Evolutionary conservation across 2,797 vertebrate species (phyloP), one percentile per base, ranked within the genome.

Genomic region (Esox lucius): DNA sequence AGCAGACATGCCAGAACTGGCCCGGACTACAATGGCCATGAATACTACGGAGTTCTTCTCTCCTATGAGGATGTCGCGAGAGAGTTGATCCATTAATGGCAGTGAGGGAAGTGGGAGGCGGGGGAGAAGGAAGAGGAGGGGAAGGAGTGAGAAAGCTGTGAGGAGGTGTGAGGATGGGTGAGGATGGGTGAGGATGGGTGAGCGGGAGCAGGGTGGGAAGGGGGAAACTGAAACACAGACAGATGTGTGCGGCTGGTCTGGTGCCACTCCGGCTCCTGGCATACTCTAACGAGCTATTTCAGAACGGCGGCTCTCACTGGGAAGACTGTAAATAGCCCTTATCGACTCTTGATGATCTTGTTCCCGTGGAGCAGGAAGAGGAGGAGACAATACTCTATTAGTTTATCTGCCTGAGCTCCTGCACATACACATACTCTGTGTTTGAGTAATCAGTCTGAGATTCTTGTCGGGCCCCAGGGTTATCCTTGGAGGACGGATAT

Each of bases 211-310:
- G 72, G 33, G 48, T 17, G 46, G 24, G 64, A 17, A 26, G 31
- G 72, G 46, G 51, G 42, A 35, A 46, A 12, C 22, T 49, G 68
- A 16, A 12, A 33, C 28, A 72, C 5, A 59, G 65, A 74, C 65
- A 68, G 73, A 74, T 59, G 61, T 39, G 71, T 75, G 78, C 84
- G 69, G 80, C 59, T 56, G 66, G 79, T 78, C 70, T 79, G 85
- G 86, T 87, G 83, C 84, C 85, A 84, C 35, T 72, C 46, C 83
- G 86, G 79, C 82, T 86, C 68, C 84, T 81, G 78, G 71, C 77
- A 5, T 77, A 67, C 42, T 76, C 70, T 86, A 87, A 68, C 3
- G 68, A 62, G 72, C 76, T 88, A 89, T 89, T 90, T 90, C 68
- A 73, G 84, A 87, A 39, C 77, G 48, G 74, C 71, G 74, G 87